These are phyloP conservation scores for Metellina segmentata DNA, from an alignment of 2,888 invertebrate species.

Conservation along the genomic window DNA sequence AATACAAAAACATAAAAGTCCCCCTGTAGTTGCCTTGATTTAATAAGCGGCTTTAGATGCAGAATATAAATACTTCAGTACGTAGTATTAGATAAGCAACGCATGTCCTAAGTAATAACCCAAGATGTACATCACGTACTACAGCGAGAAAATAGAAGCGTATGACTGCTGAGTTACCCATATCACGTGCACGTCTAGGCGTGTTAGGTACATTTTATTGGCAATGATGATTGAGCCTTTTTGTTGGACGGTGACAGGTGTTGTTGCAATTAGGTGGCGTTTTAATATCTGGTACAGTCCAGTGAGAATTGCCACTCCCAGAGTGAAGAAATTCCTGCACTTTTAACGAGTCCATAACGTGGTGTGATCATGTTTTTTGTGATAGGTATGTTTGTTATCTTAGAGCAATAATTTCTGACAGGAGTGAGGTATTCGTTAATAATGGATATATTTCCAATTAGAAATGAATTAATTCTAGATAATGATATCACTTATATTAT, in stretches of 20 bases:
- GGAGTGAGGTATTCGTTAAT: too few species aligned
- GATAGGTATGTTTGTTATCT: too few species aligned
- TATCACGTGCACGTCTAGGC: slow-evolving; percentile 6
- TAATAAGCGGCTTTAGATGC: background rate
- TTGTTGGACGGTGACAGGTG: slow-evolving; percentile 5
- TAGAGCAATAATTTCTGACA: too few species aligned
- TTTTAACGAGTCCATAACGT: too few species aligned
- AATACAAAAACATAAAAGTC: slow-evolving; percentile 16
- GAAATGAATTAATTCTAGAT: too few species aligned
- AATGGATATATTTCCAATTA: too few species aligned
- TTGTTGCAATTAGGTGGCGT: background rate
- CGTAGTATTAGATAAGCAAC: slow-evolving; percentile 34
- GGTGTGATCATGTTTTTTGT: too few species aligned
- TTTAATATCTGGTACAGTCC: background rate
- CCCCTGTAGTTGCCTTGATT: slow-evolving; percentile 18
- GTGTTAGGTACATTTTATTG: slow-evolving; percentile 23
- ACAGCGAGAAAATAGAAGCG: background rate
- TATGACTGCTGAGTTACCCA: background rate
- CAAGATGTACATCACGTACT: slow-evolving; percentile 40
- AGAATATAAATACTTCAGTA: slow-evolving; percentile 6
- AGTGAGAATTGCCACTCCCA: background rate
- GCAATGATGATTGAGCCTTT: slow-evolving; percentile 33
- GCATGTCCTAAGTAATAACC: slow-evolving; percentile 2
- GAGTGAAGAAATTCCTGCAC: background rate
- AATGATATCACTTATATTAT: too few species aligned